These are phyloP conservation scores for Eunapius fragilis DNA, from an alignment of 37 sponge, comb jelly and placozoan genomes.

Conservation along the genomic window DNA sequence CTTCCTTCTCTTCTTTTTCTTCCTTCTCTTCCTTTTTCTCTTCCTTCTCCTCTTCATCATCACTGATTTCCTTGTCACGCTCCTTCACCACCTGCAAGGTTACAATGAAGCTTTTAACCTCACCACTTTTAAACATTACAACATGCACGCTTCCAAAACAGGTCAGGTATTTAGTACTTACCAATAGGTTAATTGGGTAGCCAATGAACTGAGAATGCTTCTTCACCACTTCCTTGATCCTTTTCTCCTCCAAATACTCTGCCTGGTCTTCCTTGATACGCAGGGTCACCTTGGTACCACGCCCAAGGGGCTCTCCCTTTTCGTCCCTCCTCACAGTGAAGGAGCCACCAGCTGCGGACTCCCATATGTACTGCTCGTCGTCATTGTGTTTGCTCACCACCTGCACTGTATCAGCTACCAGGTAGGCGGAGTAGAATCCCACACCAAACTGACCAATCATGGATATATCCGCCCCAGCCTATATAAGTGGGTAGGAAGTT, in stretches of 20 bases:
- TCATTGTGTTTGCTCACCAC: constrained; percentile 96
- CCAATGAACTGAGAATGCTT: constrained; percentile 99
- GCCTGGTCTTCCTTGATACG: constrained; percentile 93
- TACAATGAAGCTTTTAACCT: neutral
- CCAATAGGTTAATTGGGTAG: constrained; percentile 94
- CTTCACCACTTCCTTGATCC: constrained; percentile 95
- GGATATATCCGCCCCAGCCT: constrained; percentile 99
- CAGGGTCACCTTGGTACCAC: constrained; percentile 91
- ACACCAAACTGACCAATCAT: constrained; percentile 99
- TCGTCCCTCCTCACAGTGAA: constrained; percentile 89
- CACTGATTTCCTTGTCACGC: constrained; percentile 92
- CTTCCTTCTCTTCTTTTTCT: constrained; percentile 45
- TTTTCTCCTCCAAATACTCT: constrained; percentile 94
- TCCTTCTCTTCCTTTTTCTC: constrained; percentile 69
- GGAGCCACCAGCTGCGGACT: constrained; percentile 95
- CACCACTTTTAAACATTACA: too few relatives aligned
- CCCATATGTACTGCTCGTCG: constrained; percentile 99
- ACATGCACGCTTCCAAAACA: constrained; percentile 49
- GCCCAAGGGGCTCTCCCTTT: constrained; percentile 76
- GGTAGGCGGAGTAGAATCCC: constrained; percentile 98
- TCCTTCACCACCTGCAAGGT: constrained; percentile 89
- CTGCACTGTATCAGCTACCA: constrained; percentile 90
- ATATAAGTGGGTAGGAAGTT: neutral
- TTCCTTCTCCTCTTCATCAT: constrained; percentile 95
- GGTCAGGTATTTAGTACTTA: neutral